Conservation (phyloP, 2,797 vertebrate species). For the Acomys russatus region DNA sequence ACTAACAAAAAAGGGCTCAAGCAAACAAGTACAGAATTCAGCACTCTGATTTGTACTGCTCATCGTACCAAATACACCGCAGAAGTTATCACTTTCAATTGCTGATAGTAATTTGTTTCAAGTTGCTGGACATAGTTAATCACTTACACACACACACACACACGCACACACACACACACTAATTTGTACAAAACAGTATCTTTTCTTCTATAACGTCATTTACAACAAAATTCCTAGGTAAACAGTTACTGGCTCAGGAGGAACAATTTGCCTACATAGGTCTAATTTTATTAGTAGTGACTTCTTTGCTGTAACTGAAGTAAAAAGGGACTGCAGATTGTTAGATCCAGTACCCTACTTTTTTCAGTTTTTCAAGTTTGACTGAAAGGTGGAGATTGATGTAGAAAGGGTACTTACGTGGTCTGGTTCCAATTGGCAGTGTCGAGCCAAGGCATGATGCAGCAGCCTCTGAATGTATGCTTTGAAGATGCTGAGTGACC, state of each 20-base stretch:
- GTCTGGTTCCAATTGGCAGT: slow-evolving; percentile 98
- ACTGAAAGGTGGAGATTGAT: slow-evolving; percentile 23
- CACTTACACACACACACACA: not conserved
- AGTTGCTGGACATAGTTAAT: slow-evolving; percentile 1
- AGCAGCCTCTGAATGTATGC: slow-evolving; percentile 98
- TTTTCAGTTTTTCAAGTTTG: slow-evolving; percentile 14
- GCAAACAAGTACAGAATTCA: slow-evolving; percentile 1
- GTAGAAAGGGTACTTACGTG: slow-evolving; percentile 90
- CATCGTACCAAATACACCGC: not conserved
- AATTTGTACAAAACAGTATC: not conserved
- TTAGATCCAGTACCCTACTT: no score
- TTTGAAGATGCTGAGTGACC: slow-evolving; percentile 95
- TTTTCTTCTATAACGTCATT: slow-evolving; percentile 39
- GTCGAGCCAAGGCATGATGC: slow-evolving; percentile 94
- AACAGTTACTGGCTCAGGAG: slow-evolving; percentile 9
- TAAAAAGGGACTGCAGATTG: not conserved
- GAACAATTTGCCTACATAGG: not conserved
- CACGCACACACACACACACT: not conserved
- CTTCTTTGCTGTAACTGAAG: not conserved
- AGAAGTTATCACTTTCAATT: slow-evolving; percentile 48
- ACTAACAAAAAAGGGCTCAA: not conserved
- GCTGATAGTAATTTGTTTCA: not conserved
- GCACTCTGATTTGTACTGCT: slow-evolving; percentile 39
- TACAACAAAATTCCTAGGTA: slow-evolving; percentile 50
- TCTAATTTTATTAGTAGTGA: not conserved